A percentile compares a stretch with the other conserved stretches of the same genome.
These are phyloP conservation scores for Urosaurus nigricauda DNA, from an alignment of 2,797 vertebrate genomes.

Conservation along the genomic window DNA sequence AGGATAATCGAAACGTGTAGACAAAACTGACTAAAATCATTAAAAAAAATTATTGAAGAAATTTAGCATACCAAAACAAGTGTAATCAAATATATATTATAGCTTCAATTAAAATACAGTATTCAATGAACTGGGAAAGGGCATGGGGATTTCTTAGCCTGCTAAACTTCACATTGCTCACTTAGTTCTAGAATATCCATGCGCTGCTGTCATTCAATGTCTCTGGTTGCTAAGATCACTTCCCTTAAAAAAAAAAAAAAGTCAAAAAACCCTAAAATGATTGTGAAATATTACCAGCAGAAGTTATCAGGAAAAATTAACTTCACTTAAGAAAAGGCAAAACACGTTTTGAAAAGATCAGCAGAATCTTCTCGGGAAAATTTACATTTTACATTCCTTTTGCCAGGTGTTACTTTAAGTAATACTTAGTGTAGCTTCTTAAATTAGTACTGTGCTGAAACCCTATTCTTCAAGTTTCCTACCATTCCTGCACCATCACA, in stretches of 20 bases:
- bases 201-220: conserved; percentile 71
- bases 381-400: neutral
- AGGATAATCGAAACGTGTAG: conserved; percentile 74
- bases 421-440: too few relatives aligned
- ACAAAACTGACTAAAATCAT: conserved; percentile 75
- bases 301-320: conserved; percentile 49
- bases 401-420: neutral
- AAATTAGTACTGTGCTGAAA: too few relatives aligned
- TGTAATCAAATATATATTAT: conserved; percentile 82
- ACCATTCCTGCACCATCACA: neutral
- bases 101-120: conserved; percentile 81
- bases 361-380: neutral
- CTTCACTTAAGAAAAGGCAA: neutral
- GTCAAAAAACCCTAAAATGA: conserved; percentile 10
- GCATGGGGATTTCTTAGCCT: conserved; percentile 74
- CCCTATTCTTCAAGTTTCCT: too few relatives aligned
- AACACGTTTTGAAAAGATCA: neutral
- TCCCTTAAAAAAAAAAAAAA: conserved; percentile 45
- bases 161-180: conserved; percentile 76
- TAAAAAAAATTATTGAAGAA: conserved; percentile 81
- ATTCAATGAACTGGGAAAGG: conserved; percentile 81
- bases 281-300: conserved; percentile 51
- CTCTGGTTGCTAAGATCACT: conserved; percentile 69
- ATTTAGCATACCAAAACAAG: conserved; percentile 78
- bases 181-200: conserved; percentile 76